Evolutionary conservation across 30 jellyfish, hydroid and myxozoan species (phyloP).

Genomic region (Catostylus mosaicus): DNA sequence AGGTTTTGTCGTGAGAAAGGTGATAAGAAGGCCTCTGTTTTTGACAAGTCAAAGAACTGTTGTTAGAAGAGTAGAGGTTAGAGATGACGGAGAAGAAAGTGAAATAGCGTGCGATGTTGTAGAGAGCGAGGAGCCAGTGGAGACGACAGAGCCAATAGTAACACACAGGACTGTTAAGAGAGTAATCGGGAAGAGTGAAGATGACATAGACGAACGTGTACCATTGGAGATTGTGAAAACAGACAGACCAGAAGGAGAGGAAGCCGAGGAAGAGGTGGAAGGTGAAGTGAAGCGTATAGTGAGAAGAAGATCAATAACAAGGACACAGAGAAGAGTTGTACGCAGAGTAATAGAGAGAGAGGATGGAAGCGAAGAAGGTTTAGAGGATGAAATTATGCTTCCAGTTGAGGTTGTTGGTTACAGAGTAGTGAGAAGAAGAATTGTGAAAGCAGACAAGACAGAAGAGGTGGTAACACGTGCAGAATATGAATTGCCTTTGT

Average conservation of each 20-base stretch:
- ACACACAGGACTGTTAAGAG: slow-evolving; percentile 65
- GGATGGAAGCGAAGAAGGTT: slow-evolving; percentile 21
- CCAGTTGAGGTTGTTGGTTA: slow-evolving; percentile 35
- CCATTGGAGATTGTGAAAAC: slow-evolving; percentile 73
- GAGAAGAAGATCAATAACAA: slow-evolving; percentile 68
- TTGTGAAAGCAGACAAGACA: slow-evolving; percentile 33
- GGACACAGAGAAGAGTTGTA: slow-evolving; percentile 71
- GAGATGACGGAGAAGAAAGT: slow-evolving; percentile 50
- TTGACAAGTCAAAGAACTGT: slow-evolving; percentile 79
- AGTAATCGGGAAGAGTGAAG: slow-evolving; percentile 47
- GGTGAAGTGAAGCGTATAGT: slow-evolving; percentile 77
- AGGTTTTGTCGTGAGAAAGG: slow-evolving; percentile 54
- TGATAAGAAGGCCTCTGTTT: slow-evolving; percentile 70
- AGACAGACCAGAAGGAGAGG: slow-evolving; percentile 73
- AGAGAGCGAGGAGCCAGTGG: slow-evolving; percentile 48
- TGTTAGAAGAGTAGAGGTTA: slow-evolving; percentile 21
- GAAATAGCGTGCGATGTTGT: slow-evolving; percentile 55
- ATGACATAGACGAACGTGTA: slow-evolving; percentile 39
- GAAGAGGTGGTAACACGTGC: slow-evolving; percentile 42
- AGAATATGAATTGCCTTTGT: slow-evolving; percentile 78
- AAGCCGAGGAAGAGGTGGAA: slow-evolving; percentile 57
- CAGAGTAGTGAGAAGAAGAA: slow-evolving; percentile 33
- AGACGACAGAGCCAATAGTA: slow-evolving; percentile 54
- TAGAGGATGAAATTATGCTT: slow-evolving; percentile 9
- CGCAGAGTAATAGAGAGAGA: slow-evolving; percentile 61